A percentile compares a stretch with the other conserved stretches of the same genome.
phyloP scores from a whole-genome alignment of 2,888 invertebrate genomes.

The Athrips mouffetella region DNA sequence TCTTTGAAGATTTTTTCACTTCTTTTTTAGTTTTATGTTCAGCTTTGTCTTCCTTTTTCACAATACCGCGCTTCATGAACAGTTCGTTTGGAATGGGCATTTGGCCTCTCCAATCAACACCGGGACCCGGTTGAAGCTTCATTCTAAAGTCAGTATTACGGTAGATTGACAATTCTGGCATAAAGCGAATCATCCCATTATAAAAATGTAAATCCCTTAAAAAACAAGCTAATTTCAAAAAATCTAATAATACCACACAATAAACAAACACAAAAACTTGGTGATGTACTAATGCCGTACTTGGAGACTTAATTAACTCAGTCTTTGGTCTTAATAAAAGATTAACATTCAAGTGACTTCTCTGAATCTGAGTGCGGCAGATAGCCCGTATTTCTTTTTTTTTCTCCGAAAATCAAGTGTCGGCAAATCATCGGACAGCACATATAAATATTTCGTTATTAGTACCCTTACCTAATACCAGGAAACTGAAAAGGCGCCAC shows the following conservation, averaged over 20 bases:
- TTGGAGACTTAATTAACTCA: no score
- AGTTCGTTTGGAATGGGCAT: neutral
- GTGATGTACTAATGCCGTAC: no score
- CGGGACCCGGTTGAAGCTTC: neutral
- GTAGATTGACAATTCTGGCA: neutral
- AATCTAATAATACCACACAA: no score
- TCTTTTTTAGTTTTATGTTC: neutral
- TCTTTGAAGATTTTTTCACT: no score
- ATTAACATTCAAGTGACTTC: no score
- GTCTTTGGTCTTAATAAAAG: no score
- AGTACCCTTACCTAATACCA: slow-evolving; percentile 37
- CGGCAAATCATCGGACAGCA: no score
- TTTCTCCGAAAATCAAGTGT: no score
- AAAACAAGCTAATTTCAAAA: neutral
- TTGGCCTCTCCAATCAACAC: neutral
- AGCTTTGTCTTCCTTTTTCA: neutral
- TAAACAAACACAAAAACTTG: no score
- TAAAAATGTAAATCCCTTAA: neutral
- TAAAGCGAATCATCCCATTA: neutral
- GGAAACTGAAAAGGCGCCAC: slow-evolving; percentile 37
- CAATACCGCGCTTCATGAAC: neutral
- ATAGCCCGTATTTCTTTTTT: no score
- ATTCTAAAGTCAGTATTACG: neutral
- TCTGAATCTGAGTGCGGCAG: no score
- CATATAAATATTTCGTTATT: no score